phyloP scores from a whole-genome alignment of 1,140 invertebrate genomes.

The Littorina saxatilis region DNA sequence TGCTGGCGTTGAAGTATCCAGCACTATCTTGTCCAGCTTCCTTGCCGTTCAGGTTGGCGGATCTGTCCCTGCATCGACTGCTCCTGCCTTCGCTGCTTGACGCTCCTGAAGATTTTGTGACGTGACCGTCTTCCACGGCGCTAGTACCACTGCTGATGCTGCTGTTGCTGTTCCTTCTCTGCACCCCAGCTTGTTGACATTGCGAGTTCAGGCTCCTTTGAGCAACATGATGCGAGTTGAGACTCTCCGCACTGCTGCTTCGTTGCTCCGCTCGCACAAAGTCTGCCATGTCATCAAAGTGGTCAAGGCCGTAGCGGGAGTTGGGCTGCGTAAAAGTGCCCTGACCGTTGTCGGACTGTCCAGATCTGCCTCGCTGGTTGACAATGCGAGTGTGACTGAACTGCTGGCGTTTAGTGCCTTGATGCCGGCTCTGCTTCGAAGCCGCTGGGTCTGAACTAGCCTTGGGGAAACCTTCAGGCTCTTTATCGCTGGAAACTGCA shows the following conservation, averaged over 20 bases:
- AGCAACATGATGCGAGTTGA: constrained; percentile 30
- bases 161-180: constrained; percentile 58
- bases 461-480: constrained; percentile 29
- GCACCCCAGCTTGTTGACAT: background rate
- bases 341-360: constrained; percentile 43
- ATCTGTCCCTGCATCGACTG: background rate
- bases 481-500: constrained; percentile 19
- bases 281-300: constrained; percentile 54
- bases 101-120: constrained; percentile 11
- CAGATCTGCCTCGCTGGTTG: constrained; percentile 20
- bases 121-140: constrained; percentile 61
- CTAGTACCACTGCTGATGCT: constrained; percentile 64
- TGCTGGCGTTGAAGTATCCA: constrained; percentile 28
- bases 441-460: background rate
- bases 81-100: background rate
- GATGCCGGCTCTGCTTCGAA: background rate
- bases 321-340: constrained; percentile 55
- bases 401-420: background rate
- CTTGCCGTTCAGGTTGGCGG: background rate
- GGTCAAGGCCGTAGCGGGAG: constrained; percentile 64
- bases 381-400: background rate
- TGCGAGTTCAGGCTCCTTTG: too few species aligned
- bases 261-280: constrained; percentile 16
- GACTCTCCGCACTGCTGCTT: constrained; percentile 39
- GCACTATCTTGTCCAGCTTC: background rate